Evolutionary conservation across 1,140 invertebrate genomes (phyloP).

Genomic region (Ceratoteleas bidentatus): DNA sequence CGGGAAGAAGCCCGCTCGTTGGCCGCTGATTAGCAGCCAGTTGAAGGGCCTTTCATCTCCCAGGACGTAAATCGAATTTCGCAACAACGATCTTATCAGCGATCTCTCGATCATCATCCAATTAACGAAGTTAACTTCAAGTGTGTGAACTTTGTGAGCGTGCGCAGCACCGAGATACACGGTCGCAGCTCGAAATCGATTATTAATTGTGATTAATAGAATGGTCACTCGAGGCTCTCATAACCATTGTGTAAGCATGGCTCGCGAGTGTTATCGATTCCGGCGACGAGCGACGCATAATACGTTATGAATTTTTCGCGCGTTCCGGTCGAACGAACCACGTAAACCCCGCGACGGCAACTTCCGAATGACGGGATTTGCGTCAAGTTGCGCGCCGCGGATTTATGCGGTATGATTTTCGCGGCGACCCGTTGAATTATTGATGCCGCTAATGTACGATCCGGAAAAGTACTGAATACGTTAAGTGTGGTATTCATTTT

Average conservation of each 20-base stretch:
- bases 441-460: slow-evolving; percentile 36
- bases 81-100: slow-evolving; percentile 20
- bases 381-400: slow-evolving; percentile 8
- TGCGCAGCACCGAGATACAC: slow-evolving; percentile 4
- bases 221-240: slow-evolving; percentile 18
- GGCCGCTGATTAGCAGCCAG: neutral
- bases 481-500: slow-evolving; percentile 46
- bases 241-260: slow-evolving; percentile 9
- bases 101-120: slow-evolving; percentile 24
- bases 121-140: slow-evolving; percentile 33
- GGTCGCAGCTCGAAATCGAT: slow-evolving; percentile 24
- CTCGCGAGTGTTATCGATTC: slow-evolving; percentile 29
- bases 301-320: slow-evolving; percentile 41
- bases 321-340: neutral
- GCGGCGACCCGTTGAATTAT: slow-evolving; percentile 30
- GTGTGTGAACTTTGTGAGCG: slow-evolving; percentile 19
- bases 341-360: slow-evolving; percentile 39
- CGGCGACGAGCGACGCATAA: neutral
- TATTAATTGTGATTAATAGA: slow-evolving; percentile 51
- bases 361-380: slow-evolving; percentile 50
- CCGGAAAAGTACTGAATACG: slow-evolving; percentile 28
- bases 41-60: slow-evolving; percentile 6
- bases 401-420: slow-evolving; percentile 35
- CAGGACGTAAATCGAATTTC: slow-evolving; percentile 8
- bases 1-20: no score